Evolutionary conservation across 1,140 invertebrate genomes (phyloP).

Genomic region (Cryptotermes secundus): DNA sequence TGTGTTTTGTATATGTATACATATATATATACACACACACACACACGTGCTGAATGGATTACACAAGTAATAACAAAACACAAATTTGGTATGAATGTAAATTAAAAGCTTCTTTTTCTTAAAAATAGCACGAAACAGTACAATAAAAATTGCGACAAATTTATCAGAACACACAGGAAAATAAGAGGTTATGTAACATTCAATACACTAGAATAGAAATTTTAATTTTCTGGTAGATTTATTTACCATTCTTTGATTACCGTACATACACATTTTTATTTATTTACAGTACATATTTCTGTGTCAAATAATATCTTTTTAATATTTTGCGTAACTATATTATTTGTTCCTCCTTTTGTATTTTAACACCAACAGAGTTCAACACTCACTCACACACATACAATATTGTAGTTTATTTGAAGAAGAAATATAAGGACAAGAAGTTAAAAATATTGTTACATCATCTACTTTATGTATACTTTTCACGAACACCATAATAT

Average conservation of each 20-base stretch:
- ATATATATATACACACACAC: neutral
- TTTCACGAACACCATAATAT: neutral
- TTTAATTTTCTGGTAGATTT: constrained; percentile 9
- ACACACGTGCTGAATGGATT: neutral
- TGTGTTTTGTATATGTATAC: no score
- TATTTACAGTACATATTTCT: constrained; percentile 17
- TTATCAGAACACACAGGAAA: no score
- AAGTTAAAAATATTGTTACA: constrained; percentile 10
- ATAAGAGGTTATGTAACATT: neutral
- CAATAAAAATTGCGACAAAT: neutral
- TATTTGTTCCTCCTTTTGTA: neutral
- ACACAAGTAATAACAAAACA: neutral
- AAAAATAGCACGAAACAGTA: neutral
- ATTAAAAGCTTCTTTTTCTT: neutral
- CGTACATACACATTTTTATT: neutral
- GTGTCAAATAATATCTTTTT: neutral
- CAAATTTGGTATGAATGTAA: neutral
- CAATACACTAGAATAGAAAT: neutral
- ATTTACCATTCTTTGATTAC: constrained; percentile 9
- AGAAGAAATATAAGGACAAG: neutral
- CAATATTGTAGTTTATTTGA: neutral
- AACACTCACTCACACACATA: constrained; percentile 16
- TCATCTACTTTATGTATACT: constrained; percentile 2
- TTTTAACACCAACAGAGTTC: constrained; percentile 4
- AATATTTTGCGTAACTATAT: constrained; percentile 5